Evolutionary conservation across 2,888 invertebrate genomes (phyloP).

Genomic region (Chrysolina americana): DNA sequence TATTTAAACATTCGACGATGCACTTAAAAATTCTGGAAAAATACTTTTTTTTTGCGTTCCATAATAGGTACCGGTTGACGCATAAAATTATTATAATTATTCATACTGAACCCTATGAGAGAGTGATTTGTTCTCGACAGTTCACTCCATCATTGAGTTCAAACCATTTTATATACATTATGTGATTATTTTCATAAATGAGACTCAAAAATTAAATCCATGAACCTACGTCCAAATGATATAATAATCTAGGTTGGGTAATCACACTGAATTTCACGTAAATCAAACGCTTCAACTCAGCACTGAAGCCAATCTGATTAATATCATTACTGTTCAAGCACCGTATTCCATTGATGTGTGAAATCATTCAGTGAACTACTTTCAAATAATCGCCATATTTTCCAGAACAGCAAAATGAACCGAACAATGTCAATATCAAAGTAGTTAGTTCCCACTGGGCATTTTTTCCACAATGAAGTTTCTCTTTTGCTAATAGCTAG

Average conservation of each 20-base stretch:
- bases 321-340: conserved; percentile 10
- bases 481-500: conserved; percentile 65
- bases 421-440: conserved; percentile 62
- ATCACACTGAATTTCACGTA: conserved; percentile 16
- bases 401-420: conserved; percentile 56
- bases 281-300: not conserved
- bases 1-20: no score
- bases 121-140: no score
- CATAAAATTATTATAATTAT: no score
- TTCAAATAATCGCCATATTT: conserved; percentile 42
- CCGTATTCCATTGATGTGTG: conserved; percentile 19
- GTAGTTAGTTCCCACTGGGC: conserved; percentile 59
- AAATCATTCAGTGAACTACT: conserved; percentile 46
- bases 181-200: no score
- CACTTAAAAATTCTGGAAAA: no score
- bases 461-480: conserved; percentile 51
- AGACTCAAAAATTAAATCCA: no score
- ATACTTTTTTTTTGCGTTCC: no score
- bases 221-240: conserved; percentile 23
- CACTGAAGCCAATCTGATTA: not conserved
- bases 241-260: conserved; percentile 45
- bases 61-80: no score
- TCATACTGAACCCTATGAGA: no score
- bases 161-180: no score
- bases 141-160: no score